Evolutionary conservation across 2,113 vertebrate species (phyloP), one percentile per base, ranked within the genome.

Genomic region (Orycteropus afer): DNA sequence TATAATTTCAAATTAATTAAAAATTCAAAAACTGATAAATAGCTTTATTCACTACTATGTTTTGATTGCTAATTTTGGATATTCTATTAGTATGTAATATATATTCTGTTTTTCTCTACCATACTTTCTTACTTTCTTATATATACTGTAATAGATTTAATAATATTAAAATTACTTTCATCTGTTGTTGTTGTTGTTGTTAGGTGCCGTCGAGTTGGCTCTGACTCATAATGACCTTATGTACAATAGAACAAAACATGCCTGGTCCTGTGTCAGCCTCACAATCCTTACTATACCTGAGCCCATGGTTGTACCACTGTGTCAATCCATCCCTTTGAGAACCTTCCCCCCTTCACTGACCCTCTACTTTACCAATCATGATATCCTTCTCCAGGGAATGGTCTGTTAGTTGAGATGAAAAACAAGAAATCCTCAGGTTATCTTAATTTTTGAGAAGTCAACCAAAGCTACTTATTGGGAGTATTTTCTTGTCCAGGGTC

Each of bases 1-100:
- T 4, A 55, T 86, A 32, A 96, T 65, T 95, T 94, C 71, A 95
- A 96, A 47, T 79, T 5, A 57, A 82, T 90, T 94, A 88, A 94
- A 94, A 90, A 83, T 51, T 37, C 29, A 81, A 78, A 85, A 10
- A 57, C 40, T 90, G 63, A 69, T 34, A 86, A 89, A 77, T 18
- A 67, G n/a, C 61, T 92, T 69, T 69, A 67, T 71, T 65, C 85
- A 63, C 37, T 29, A 89, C 53, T 34, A 83, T 27, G 23, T 29
- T 80, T 29, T 77, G 8, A 29, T 67, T 84, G 69, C 37, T 71
- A 57, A 91, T 49, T 93, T 96, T 47, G 71, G 27, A 2, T 63
- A 76, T 71, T 84, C 67, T 86, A 32, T 63, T n/a, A 77, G 17
- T 22, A 71, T 49, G 73, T 32, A 76, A 29, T 42, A 22, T 37